Conservation (phyloP, 2,113 vertebrate genomes). For the Excalfactoria chinensis region DNA sequence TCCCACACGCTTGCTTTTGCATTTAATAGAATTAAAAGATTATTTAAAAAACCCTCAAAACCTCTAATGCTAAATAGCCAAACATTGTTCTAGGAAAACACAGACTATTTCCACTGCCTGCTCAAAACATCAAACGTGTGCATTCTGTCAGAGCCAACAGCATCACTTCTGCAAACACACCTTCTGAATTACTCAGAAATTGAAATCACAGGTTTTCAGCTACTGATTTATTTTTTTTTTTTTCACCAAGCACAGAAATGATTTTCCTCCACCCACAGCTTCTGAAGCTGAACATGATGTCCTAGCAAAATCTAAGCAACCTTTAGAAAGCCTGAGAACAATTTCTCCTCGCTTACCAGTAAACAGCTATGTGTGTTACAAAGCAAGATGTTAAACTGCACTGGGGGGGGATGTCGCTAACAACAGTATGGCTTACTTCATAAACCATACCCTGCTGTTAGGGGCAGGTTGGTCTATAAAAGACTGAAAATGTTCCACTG, state of each 20-base stretch:
- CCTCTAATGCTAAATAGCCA: not conserved
- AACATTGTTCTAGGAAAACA: not conserved
- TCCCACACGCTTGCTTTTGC: not conserved
- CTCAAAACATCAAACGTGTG: not conserved
- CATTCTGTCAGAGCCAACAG: not conserved
- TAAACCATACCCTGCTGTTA: not conserved
- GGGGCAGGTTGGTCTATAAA: not conserved
- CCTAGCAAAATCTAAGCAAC: not conserved
- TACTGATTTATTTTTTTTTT: not conserved
- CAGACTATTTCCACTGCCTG: not conserved
- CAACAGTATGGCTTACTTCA: not conserved
- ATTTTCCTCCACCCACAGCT: constrained; percentile 9
- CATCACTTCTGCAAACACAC: not conserved
- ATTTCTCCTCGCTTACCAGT: not conserved
- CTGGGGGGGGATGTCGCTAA: not conserved
- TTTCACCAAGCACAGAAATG: not conserved
- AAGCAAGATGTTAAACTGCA: not conserved
- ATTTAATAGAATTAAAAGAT: constrained; percentile 18
- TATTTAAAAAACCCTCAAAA: not conserved
- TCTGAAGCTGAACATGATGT: not conserved
- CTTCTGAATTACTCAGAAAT: constrained; percentile 4
- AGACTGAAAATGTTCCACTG: not conserved
- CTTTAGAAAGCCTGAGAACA: not conserved
- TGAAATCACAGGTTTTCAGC: constrained; percentile 4
- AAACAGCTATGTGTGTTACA: not conserved